Evolutionary conservation across 1,140 invertebrate genomes (phyloP), one percentile per base, ranked within the genome.

Genomic region (Euglossa dilemma): DNA sequence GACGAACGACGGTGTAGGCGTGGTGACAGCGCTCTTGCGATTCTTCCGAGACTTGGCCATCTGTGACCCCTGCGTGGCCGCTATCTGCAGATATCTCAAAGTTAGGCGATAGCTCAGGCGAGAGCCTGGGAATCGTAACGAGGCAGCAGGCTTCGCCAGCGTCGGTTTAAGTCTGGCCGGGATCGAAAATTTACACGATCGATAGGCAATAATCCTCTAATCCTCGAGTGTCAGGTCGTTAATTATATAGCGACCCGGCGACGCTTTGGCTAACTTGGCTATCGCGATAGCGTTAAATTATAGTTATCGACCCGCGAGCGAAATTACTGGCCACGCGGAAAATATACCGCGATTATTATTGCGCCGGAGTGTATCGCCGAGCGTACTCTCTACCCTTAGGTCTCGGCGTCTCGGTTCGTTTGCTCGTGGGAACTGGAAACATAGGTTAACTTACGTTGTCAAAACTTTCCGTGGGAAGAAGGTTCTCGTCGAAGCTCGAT

Each of bases 221-320:
- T 85, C n/a, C 66, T 56, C 66, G 63, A 61, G 64, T 89, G 84
- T 88, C 84, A 57, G 64, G 57, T 52, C 86, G 75, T 88, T 89
- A 89, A 89, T 89, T 89, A 89, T 88, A 88, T 79, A 75, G 25
- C 28, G 63, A 25, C 50, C n/a, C 47, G 57, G 80, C 76, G 84
- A 50, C 43, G 72, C 80, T 85, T 61, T 67, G 36, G 70, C 66
- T 84, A 87, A 84, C 54, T 66, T 36, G 36, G 86, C 67, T 73
- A 67, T 83, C 74, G 70, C 56, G 72, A 83, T 67, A 88, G 14
- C 54, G 61, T 61, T 88, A 80, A 88, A 89, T 88, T 88, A 88
- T 88, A 80, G 84, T 80, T 88, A 89, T 83, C 84, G 80, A 25
- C 47, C 25, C n/a, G 20, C 6, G 20, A 61, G 1, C 63, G 78